Evolutionary conservation across 2,797 vertebrate genomes (phyloP).

Genomic region (Crenichthys baileyi): DNA sequence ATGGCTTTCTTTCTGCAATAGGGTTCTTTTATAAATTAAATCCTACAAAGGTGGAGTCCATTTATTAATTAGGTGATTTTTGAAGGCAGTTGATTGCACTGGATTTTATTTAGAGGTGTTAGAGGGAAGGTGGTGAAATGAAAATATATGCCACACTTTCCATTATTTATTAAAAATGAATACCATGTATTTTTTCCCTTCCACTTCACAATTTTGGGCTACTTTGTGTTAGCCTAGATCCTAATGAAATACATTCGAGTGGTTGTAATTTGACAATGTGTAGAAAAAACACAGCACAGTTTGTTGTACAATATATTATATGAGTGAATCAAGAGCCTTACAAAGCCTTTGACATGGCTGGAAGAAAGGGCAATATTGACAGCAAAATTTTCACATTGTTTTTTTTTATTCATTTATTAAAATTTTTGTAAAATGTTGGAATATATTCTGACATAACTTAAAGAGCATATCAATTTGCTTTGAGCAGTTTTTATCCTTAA

Average conservation of each 20-base stretch:
- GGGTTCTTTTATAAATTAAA: neutral
- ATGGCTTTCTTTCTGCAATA: neutral
- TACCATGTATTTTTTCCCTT: neutral
- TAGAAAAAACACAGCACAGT: neutral
- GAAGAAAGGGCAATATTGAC: slow-evolving; percentile 17
- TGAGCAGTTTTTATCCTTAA: neutral
- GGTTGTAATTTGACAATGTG: neutral
- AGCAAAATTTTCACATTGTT: slow-evolving; percentile 7
- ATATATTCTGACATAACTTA: neutral
- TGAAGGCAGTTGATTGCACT: neutral
- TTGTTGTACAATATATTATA: neutral
- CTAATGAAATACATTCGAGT: neutral
- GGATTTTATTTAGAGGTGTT: neutral
- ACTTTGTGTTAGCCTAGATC: neutral
- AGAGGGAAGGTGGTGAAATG: neutral
- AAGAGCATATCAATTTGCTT: neutral
- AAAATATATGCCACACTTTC: neutral
- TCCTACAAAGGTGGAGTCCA: too few relatives aligned
- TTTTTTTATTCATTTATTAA: slow-evolving; percentile 5
- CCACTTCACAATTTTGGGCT: neutral
- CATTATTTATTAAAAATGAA: neutral
- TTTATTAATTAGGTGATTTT: neutral
- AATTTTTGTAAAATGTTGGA: neutral
- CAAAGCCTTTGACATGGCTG: slow-evolving; percentile 7
- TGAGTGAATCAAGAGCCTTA: slow-evolving; percentile 24